These are phyloP conservation scores for Eremophila alpestris DNA, from an alignment of 2,797 vertebrate genomes.

Conservation along the genomic window DNA sequence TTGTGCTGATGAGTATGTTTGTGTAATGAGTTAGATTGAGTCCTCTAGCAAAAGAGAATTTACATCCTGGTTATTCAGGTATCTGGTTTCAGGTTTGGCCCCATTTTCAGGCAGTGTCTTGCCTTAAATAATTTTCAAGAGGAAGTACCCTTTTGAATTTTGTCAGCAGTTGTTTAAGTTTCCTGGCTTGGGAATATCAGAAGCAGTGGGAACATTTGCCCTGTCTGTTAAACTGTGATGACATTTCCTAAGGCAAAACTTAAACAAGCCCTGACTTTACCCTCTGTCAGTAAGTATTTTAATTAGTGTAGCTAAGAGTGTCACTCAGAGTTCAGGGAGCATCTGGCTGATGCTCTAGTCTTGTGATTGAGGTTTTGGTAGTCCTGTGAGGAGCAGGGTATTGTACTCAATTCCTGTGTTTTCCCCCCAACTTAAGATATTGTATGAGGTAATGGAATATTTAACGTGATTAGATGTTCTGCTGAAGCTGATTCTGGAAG, in stretches of 20 bases:
- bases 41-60: neutral
- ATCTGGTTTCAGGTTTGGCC: neutral
- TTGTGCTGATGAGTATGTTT: neutral
- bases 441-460: neutral
- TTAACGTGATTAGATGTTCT: neutral
- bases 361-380: neutral
- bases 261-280: neutral
- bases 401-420: neutral
- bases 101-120: neutral
- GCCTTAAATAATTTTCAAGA: neutral
- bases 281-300: neutral
- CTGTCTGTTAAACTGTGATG: neutral
- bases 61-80: neutral
- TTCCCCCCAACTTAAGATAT: neutral
- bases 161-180: neutral
- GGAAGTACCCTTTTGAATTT: neutral
- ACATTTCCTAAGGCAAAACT: neutral
- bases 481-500: neutral
- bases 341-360: neutral
- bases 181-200: neutral
- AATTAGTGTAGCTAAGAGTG: neutral
- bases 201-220: neutral
- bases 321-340: neutral
- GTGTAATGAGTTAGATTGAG: neutral
- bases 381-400: neutral